Evolutionary conservation across 2,797 vertebrate species (phyloP).

Genomic region (Bufotes viridis): DNA sequence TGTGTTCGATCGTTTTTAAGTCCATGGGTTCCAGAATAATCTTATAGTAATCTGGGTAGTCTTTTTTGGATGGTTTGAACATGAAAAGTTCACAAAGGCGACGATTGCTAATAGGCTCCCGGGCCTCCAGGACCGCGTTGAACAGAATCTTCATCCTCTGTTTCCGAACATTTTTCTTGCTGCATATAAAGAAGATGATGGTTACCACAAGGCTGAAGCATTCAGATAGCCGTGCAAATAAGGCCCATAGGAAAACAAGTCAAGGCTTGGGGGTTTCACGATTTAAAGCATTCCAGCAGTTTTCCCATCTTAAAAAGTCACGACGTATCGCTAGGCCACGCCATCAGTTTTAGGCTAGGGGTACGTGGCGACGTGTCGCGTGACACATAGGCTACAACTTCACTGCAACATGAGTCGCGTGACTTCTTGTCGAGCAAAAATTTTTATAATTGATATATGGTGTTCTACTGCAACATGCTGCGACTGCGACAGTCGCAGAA

Average conservation of each 20-base stretch:
- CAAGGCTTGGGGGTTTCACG: no score
- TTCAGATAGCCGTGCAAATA: not conserved
- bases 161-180: constrained; percentile 96
- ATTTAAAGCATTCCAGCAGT: no score
- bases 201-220: not conserved
- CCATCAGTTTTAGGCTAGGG: no score
- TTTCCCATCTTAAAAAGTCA: no score
- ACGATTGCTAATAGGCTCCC: constrained; percentile 85
- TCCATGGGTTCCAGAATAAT: constrained; percentile 98
- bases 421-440: no score
- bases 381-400: no score
- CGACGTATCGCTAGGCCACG: no score
- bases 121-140: constrained; percentile 86
- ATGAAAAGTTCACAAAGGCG: constrained; percentile 96
- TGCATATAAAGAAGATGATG: constrained; percentile 64
- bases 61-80: constrained; percentile 98
- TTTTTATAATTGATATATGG: no score
- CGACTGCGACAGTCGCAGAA: no score
- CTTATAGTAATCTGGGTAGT: constrained; percentile 99
- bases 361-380: no score
- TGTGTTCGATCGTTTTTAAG: constrained; percentile 93
- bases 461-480: no score
- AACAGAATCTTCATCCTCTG: constrained; percentile 94
- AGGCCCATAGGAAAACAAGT: not conserved
- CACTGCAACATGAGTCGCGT: no score